Base-by-base conservation (phyloP, 2,113 vertebrate species). In the Amazona guildingii region DNA sequence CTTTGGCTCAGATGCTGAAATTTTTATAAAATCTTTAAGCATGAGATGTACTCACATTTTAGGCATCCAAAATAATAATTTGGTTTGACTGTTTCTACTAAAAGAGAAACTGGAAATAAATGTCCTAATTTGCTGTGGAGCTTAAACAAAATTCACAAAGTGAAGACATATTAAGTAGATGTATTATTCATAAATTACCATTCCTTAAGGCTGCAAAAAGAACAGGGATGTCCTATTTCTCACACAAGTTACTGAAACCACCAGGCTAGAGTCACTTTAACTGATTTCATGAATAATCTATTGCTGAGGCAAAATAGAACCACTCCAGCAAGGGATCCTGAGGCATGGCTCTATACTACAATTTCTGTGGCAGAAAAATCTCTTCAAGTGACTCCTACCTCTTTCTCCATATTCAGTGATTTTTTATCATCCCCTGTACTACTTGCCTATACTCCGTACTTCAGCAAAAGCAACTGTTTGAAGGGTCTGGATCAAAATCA, bases 251-350 rank as follows among this genome's bases (percentile, higher is more conserved):
- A 63, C 39, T 82, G 39, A 81, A 90, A 57, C 37, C 79, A 90
- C 11, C n/a, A 83, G 46, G 37, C 76, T 88, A 63, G 19, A 72
- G 55, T 80, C 46, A 51, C 55, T 84, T 72, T 35, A 68, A 67
- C 51, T 75, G 46, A 84, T 90, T 92, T 88, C 4, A 83, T 75
- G 66, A 94, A 91, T 92, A 96, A 88, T 51, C 69, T 80, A n/a
- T 64, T 51, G 16, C 35, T 91, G 43, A 49, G 31, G 55, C 29
- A 75, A 70, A 91, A 35, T 0, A 63, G 51, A 77, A 62, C 43
- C 7, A 2, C 19, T 78, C 33, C 54, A 88, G 33, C 25, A 94
- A 67, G 19, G 24, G 8, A 78, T 72, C 61, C 46, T 74, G 31
- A 29, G 75, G 44, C 33, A 77, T 31, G 31, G 46, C 25, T 84